Percentiles rank a stretch among this genome's conserved stretches.
These are phyloP conservation scores for Leucopsar rothschildi DNA, from an alignment of 2,113 vertebrate genomes.

Conservation along the genomic window DNA sequence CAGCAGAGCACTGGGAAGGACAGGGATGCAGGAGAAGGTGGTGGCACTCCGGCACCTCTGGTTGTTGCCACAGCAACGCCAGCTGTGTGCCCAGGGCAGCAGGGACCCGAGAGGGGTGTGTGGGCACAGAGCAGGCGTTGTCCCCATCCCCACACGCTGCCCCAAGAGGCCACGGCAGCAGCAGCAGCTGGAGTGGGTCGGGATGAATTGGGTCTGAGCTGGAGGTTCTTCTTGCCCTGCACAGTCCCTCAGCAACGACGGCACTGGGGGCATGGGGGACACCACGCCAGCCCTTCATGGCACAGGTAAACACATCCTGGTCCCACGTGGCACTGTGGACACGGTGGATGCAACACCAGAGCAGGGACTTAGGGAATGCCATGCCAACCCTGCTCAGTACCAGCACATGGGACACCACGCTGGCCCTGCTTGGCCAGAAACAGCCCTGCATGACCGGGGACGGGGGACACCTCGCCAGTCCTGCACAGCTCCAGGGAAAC, in stretches of 20 bases:
- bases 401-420: neutral
- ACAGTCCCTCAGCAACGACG: fast-evolving
- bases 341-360: neutral
- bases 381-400: neutral
- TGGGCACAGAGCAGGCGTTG: fast-evolving
- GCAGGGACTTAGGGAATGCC: neutral
- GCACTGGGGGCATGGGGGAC: neutral
- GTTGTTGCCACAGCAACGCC: constrained; percentile 15
- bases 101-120: neutral
- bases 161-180: fast-evolving
- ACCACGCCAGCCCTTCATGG: fast-evolving
- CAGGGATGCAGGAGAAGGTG: neutral
- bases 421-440: neutral
- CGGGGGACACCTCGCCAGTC: neutral
- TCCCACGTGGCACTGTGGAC: neutral
- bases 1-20: neutral
- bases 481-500: neutral
- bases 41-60: constrained; percentile 15
- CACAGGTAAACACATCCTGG: neutral
- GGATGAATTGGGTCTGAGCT: neutral
- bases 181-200: neutral
- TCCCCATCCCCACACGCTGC: fast-evolving
- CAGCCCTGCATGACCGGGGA: neutral
- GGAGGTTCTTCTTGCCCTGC: neutral
- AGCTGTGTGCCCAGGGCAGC: neutral